phyloP scores from a whole-genome alignment of 2,797 vertebrate genomes.

The Ptychadena robeensis region DNA sequence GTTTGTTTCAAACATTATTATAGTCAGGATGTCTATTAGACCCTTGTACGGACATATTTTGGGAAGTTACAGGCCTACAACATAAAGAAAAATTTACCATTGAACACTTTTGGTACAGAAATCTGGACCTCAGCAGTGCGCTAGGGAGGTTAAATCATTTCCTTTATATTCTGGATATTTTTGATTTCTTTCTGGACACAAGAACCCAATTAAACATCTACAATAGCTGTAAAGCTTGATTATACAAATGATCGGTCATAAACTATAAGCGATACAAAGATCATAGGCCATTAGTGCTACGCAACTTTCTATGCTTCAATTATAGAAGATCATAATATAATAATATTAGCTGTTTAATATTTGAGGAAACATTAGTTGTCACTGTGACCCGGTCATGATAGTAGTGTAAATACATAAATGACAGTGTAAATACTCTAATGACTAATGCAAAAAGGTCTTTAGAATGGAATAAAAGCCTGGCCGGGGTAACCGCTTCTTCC shows the following conservation, averaged over 20 bases:
- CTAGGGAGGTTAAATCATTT: too few species aligned
- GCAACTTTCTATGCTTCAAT: not conserved
- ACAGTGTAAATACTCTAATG: slow-evolving; percentile 66
- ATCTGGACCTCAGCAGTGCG: too few species aligned
- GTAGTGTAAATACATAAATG: slow-evolving; percentile 68
- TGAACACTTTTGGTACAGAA: too few species aligned
- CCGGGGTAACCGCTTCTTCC: slow-evolving; percentile 72
- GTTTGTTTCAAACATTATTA: too few species aligned
- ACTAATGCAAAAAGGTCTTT: slow-evolving; percentile 72
- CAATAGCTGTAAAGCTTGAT: not conserved
- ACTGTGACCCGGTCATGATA: slow-evolving; percentile 72
- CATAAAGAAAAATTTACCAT: too few species aligned
- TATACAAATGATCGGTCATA: not conserved
- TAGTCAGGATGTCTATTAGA: too few species aligned
- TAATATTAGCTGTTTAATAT: slow-evolving; percentile 33
- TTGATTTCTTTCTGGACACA: too few species aligned
- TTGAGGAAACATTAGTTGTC: slow-evolving; percentile 38
- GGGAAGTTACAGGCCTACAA: too few species aligned
- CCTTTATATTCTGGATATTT: not conserved
- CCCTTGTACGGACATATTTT: too few species aligned
- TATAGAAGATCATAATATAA: not conserved
- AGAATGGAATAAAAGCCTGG: slow-evolving; percentile 63
- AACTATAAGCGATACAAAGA: not conserved
- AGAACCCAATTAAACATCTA: not conserved
- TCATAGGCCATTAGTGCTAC: not conserved